Evolutionary conservation across 2,888 invertebrate species (phyloP), one percentile per base, ranked within the genome.

Genomic region (Conchocele bisecta): DNA sequence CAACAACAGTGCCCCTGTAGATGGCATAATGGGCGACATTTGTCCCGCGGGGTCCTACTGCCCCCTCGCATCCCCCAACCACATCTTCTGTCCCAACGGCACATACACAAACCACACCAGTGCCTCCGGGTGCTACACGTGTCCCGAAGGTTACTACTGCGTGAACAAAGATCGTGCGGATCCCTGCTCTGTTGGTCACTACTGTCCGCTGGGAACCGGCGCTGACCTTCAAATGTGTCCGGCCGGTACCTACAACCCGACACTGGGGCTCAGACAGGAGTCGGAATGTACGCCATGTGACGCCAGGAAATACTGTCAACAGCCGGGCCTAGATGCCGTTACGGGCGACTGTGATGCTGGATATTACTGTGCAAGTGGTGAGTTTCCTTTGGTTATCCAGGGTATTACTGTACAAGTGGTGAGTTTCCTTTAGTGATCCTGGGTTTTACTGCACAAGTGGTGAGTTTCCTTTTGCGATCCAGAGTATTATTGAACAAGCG

Each of bases 21-120:
- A 88, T 78, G 88, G 85, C 2, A 42, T 70, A 13, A 89, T 88
- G 5, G 90, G 89, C 3, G 78, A 89, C 72, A 85, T 87, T 37
- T 90, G 90, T 58, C 89, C 89, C 13, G 76, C 73, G 1, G 90
- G 89, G 2, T 86, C 87, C 15, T 86, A 84, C 67, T 89, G 89
- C 42, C 87, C 88, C 2, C 54, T 31, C 20, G 86, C 85, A 13
- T 88, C 88, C 4, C 67, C 83, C n/a, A 79, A 81, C 13, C 84
- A 87, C 57, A 51, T 75, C 17, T 83, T 74, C 82, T 90, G 89
- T 81, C 81, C 86, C 5, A 90, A 90, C 66, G 89, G 89, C 5
- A 90, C 89, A 20, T 90, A 86, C 82, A 88, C 88, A 7, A 89
- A 89, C 75, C 87, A 89, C 76, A 85, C 88, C 3, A 88, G 89